Percentiles rank a stretch among this genome's conserved stretches.
Conservation (phyloP, 2,797 vertebrate genomes). For the Poecilia gillii region DNA sequence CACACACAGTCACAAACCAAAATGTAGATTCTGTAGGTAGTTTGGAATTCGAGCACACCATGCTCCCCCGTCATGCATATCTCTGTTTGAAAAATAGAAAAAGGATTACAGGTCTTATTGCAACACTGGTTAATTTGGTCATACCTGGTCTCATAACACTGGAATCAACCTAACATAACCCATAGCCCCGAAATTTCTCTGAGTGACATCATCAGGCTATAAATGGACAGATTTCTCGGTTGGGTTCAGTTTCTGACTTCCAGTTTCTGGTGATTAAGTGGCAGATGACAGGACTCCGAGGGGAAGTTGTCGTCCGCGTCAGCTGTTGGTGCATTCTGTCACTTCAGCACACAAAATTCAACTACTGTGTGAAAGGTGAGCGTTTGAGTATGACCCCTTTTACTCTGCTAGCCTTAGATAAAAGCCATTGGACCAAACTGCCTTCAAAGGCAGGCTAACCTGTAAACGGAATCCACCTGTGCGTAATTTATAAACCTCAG, state of each 20-base stretch:
- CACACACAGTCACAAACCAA: not conserved
- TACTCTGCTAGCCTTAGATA: not conserved
- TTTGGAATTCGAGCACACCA: not conserved
- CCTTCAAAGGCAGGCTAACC: not conserved
- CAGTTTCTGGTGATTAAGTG: slow-evolving; percentile 1
- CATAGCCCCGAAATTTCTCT: not conserved
- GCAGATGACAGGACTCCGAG: not conserved
- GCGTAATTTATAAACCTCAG: not conserved
- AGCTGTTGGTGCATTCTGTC: not conserved
- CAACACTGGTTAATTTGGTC: not conserved
- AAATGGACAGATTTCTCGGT: not conserved
- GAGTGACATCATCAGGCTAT: not conserved
- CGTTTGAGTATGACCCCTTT: too few species aligned
- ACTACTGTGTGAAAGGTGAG: not conserved
- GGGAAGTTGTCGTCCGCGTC: not conserved
- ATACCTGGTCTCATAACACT: not conserved
- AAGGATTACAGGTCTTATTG: not conserved
- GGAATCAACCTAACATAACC: not conserved
- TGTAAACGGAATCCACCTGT: not conserved
- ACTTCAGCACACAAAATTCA: not conserved
- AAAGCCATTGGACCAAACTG: not conserved
- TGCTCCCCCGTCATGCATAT: not conserved
- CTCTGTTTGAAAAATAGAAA: not conserved
- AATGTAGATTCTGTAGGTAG: not conserved
- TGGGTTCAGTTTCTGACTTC: not conserved